Base-by-base conservation (phyloP, 2,113 vertebrate genomes). In the Bufo bufo region DNA sequence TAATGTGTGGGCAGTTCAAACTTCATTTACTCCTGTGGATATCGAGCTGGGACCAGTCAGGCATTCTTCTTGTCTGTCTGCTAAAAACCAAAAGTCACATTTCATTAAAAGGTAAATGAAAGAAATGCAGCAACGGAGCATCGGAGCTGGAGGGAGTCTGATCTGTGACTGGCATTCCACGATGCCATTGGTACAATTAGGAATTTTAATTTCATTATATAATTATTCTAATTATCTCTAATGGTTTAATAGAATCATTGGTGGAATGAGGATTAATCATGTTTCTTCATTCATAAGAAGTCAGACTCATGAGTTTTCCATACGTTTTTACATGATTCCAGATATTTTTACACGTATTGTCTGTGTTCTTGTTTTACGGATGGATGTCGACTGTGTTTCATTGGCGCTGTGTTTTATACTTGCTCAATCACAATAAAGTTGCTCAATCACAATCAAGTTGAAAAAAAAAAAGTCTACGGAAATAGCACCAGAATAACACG, bases 21-120 rank as follows among this genome's bases (percentile, higher is more conserved):
- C 72, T 84, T 91, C 47, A 89, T 91, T 89, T 92, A 71, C 81
- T 90, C 86, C 84, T 89, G 83, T 78, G 90, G 92, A 90, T 83
- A 90, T 0, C 23, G 82, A 92, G n/a, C 80, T n/a, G 61, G 86
- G 91, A 90, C 71, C 85, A 75, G 88, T 89, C 50, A 52, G 1
- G 80, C 89, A 81, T 89, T 84, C 43, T 90, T 66, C 87, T 89
- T 91, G 88, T 82, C 74, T 87, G 78, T n/a, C 82, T 82, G 89
- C 85, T 58, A 87, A 75, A 92, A 43, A 90, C 33, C 74, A 91
- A 91, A 72, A 87, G 87, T 83, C 84, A 88, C 82, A 66, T 72
- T 79, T 91, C 89, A 91, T 90, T 91, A 91, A 49, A 88, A 90
- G 89, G 77, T 88, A 78, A 89, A 87, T 0, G 82, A 91, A 90